These are phyloP conservation scores for Tachina lurida DNA, from an alignment of 2,888 invertebrate species.

Conservation along the genomic window DNA sequence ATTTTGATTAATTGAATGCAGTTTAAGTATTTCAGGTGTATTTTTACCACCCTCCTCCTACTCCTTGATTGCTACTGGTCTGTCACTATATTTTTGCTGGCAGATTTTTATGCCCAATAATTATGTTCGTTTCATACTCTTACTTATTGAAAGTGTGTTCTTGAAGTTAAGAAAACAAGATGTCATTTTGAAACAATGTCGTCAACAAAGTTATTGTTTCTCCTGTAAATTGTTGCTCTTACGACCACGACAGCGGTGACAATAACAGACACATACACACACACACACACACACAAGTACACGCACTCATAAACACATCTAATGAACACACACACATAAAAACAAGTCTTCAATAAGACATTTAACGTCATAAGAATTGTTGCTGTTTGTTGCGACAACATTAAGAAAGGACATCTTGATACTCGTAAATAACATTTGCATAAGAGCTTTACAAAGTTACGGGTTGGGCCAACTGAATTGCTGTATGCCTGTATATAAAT, in stretches of 20 bases:
- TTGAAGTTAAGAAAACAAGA: constrained; percentile 59
- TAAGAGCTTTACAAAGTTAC: constrained; percentile 41
- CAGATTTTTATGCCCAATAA: neutral
- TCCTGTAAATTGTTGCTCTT: constrained; percentile 32
- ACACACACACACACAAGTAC: neutral
- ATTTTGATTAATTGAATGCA: too few species aligned
- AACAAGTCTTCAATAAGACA: constrained; percentile 29
- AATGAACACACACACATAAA: neutral
- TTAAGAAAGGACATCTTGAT: constrained; percentile 52
- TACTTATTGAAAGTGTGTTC: constrained; percentile 50
- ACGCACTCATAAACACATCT: constrained; percentile 25
- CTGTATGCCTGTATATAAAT: neutral
- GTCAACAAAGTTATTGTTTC: constrained; percentile 63
- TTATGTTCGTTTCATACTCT: constrained; percentile 1
- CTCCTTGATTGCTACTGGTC: neutral
- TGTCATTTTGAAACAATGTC: constrained; percentile 63
- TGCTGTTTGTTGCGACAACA: constrained; percentile 37
- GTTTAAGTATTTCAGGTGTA: too few species aligned
- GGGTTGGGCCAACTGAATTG: neutral
- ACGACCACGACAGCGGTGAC: constrained; percentile 37
- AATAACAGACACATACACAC: constrained; percentile 24
- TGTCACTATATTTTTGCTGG: too few species aligned
- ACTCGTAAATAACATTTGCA: constrained; percentile 57
- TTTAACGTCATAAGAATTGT: constrained; percentile 37
- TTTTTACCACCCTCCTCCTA: too few species aligned